A percentile compares a stretch with the other conserved stretches of the same genome.
phyloP scores from a whole-genome alignment of 2,797 vertebrate genomes.

The Sebastes itinus region DNA sequence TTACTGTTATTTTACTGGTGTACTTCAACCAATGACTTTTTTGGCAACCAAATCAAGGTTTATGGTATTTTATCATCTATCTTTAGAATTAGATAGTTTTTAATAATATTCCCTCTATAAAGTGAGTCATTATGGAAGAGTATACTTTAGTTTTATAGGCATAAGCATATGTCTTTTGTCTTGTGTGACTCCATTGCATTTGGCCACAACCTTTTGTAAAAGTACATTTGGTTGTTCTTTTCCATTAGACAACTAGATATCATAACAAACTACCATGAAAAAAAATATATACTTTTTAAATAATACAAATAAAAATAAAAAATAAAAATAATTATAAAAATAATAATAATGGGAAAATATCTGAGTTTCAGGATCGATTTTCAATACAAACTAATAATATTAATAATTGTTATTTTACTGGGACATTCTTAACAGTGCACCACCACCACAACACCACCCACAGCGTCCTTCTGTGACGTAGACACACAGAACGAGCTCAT shows the following conservation, averaged over 20 bases:
- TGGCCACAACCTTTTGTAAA: not conserved
- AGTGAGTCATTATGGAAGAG: not conserved
- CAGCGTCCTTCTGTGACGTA: not conserved
- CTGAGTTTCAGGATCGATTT: no score
- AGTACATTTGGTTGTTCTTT: not conserved
- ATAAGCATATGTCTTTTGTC: not conserved
- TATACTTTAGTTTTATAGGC: not conserved
- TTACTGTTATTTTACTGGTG: accelerated
- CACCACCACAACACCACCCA: not conserved
- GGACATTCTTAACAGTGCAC: no score
- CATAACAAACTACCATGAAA: not conserved
- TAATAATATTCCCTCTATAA: not conserved
- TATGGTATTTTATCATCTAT: not conserved
- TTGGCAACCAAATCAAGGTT: not conserved
- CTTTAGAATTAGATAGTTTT: not conserved
- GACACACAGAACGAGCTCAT: not conserved
- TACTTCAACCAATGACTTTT: not conserved
- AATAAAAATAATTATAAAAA: no score
- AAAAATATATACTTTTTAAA: not conserved
- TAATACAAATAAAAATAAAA: not conserved
- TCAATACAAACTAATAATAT: no score
- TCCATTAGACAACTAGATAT: not conserved
- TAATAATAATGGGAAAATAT: no score
- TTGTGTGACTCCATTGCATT: not conserved
- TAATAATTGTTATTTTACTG: no score